Evolutionary conservation across 2,888 invertebrate genomes (phyloP).

Genomic region (Melipona beecheii): DNA sequence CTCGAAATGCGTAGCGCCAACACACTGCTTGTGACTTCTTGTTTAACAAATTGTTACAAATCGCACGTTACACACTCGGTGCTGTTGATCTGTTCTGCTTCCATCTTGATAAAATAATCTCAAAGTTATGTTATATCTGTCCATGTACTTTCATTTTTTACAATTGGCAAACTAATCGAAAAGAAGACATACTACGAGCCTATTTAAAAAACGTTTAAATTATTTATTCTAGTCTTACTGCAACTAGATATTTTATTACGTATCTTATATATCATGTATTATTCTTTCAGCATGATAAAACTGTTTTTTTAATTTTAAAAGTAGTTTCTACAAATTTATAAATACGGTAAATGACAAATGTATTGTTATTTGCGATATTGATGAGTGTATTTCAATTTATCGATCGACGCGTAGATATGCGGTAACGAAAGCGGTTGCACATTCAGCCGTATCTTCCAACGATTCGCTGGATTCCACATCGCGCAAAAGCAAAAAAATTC

Average conservation of each 20-base stretch:
- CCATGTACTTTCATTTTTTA: neutral
- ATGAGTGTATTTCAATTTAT: too few relatives aligned
- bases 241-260: too few relatives aligned
- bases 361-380: too few relatives aligned
- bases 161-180: neutral
- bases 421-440: constrained; percentile 35
- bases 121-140: neutral
- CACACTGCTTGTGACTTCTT: neutral
- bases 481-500: constrained; percentile 63
- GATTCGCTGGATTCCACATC: neutral
- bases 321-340: too few relatives aligned
- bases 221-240: too few relatives aligned
- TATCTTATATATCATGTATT: too few relatives aligned
- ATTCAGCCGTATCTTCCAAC: neutral
- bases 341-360: too few relatives aligned
- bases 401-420: neutral
- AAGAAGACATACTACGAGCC: neutral
- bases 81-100: neutral
- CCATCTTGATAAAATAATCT: neutral
- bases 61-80: too few relatives aligned
- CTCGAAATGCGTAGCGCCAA: neutral
- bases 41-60: neutral
- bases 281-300: too few relatives aligned
- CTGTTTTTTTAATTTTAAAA: too few relatives aligned
- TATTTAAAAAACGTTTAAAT: neutral